Base-by-base conservation (phyloP, 2,888 invertebrate species). In the Dioctria linearis region DNA sequence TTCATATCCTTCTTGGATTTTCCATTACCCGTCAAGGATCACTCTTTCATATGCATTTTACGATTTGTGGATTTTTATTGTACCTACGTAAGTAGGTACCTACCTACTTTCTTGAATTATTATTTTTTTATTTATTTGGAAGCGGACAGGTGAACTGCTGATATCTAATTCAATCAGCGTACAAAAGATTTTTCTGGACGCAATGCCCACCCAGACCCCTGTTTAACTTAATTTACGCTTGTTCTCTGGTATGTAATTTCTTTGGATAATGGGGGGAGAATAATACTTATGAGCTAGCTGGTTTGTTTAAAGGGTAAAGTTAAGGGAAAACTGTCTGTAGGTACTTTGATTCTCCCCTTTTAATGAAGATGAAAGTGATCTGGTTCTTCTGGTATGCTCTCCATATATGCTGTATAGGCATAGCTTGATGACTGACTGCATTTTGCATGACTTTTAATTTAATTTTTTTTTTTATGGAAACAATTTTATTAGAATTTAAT, bases 161-260 rank as follows among this genome's bases (percentile, higher is more conserved):
- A 46, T 67, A 54, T 71, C 71, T 49, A 49, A 71, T 71, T 49
- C 39, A 49, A 37, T 39, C 61, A 61, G 46, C 42, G 13, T 42
- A 69, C 59, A 81, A 79, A 75, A 37, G 39, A 61, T 13, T 43
- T n/a, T 40, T 61, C 9, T 67, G 54, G 79, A 67, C 75, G 65
- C 25, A 25, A 2, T 25, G 25, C 25, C 25, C 25, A 25, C 25
- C 25, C 25, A 73, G 73, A 79, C 79, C 25, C 25, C 25, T 25
- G 40, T 66, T 66, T 66, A 8, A 66, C 42, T 40, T 66, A 43
- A 66, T 66, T 66, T 66, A 25, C 61, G 37, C 25, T 25, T 25
- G 25, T 25, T 25, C 25, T 25, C 25, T 25, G 25, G 25, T 25
- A 25, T 25, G 25, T 25, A 1, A 0, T 25, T 25, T 25, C 25